Evolutionary conservation across 2,113 vertebrate genomes (phyloP).

Genomic region (Pelecanus crispus): DNA sequence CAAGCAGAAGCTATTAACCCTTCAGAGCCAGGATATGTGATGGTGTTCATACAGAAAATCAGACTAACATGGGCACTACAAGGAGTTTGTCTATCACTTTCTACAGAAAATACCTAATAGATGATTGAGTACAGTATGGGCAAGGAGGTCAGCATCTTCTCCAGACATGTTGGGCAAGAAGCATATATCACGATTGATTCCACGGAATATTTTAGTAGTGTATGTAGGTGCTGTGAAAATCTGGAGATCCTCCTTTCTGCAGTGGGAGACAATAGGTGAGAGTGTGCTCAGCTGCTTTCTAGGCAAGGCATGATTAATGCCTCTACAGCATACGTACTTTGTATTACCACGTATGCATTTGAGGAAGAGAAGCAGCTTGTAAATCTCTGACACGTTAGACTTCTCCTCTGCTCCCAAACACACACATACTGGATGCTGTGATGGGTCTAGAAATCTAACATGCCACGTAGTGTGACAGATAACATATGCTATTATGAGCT

Average conservation of each 20-base stretch:
- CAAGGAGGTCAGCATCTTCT: background rate
- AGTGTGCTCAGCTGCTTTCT: background rate
- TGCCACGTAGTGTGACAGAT: background rate
- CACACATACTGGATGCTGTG: background rate
- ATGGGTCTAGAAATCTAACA: background rate
- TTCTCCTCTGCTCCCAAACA: background rate
- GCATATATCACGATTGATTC: rapidly evolving
- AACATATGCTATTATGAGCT: background rate
- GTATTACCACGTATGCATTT: too few species aligned
- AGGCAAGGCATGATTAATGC: too few species aligned
- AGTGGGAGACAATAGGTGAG: background rate
- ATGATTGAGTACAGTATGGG: background rate
- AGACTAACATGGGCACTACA: too few species aligned
- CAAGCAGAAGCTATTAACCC: background rate
- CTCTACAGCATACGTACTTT: rapidly evolving
- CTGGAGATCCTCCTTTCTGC: background rate
- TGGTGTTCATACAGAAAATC: background rate
- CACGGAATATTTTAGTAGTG: background rate
- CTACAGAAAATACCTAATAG: background rate
- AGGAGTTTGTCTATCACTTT: background rate
- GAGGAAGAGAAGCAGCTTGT: background rate
- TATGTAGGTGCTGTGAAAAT: background rate
- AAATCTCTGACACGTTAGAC: background rate
- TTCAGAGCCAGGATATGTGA: background rate
- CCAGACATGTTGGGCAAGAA: background rate